Percentiles rank a stretch among this genome's conserved stretches.
phyloP scores from a whole-genome alignment of 2,888 invertebrate genomes.

The Temnothorax ravouxi region DNA sequence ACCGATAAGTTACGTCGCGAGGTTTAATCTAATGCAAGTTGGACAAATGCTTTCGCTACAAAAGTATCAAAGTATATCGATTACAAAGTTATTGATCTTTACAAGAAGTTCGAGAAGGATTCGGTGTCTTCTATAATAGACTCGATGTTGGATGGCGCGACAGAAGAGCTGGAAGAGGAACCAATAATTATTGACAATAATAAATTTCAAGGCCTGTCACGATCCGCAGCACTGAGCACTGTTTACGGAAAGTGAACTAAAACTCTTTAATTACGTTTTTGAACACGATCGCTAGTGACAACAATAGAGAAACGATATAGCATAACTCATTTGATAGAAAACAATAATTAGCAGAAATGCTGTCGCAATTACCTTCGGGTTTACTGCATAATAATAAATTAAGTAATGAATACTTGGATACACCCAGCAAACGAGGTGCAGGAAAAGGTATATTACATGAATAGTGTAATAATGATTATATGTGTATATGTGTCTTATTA shows the following conservation, averaged over 20 bases:
- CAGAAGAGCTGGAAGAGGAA: slow-evolving; percentile 85
- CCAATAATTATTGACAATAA: slow-evolving; percentile 86
- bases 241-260: slow-evolving; percentile 90
- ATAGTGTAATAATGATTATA: background rate
- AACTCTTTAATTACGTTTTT: slow-evolving; percentile 88
- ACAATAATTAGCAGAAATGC: slow-evolving; percentile 86
- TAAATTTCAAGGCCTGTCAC: slow-evolving; percentile 88
- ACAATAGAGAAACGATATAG: slow-evolving; percentile 70
- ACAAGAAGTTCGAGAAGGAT: slow-evolving; percentile 93
- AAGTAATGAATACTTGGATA: too few species aligned
- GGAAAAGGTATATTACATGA: slow-evolving; percentile 84
- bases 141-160: slow-evolving; percentile 88
- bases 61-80: slow-evolving; percentile 94
- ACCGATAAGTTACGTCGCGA: slow-evolving; percentile 95
- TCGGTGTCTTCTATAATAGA: slow-evolving; percentile 93
- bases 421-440: slow-evolving; percentile 65
- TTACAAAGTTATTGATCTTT: slow-evolving; percentile 91
- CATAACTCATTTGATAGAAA: slow-evolving; percentile 85
- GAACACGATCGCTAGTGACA: slow-evolving; percentile 86
- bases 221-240: slow-evolving; percentile 89
- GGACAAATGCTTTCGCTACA: slow-evolving; percentile 96
- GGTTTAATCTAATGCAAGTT: slow-evolving; percentile 96
- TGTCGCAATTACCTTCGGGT: too few species aligned
- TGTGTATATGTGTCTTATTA: background rate
- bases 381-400: too few species aligned